Conservation (phyloP, 1,140 invertebrate genomes). For the Thaumatotibia leucotreta region DNA sequence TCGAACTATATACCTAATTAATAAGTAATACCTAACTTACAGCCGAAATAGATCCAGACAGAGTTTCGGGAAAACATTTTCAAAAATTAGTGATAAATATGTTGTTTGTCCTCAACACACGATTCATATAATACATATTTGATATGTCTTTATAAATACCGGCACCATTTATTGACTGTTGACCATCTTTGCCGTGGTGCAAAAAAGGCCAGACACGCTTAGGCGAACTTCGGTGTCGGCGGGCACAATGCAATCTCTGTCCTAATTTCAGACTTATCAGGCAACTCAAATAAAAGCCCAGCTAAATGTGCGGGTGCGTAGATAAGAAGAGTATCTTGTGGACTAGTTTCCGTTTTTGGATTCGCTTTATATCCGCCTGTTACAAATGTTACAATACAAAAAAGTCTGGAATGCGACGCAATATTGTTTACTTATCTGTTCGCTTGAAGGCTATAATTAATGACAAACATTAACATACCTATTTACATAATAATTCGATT, state of each 20-base stretch:
- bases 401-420: not conserved
- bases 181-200: conserved; percentile 9
- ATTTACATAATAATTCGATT: not conserved
- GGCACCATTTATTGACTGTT: not conserved
- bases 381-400: not conserved
- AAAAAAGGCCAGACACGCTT: conserved; percentile 27
- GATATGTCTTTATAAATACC: not conserved
- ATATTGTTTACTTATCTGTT: not conserved
- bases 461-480: not conserved
- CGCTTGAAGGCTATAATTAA: not conserved
- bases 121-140: not conserved
- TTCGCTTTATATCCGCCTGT: not conserved
- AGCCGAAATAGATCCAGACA: not conserved
- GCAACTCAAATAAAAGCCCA: conserved; percentile 49
- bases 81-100: not conserved
- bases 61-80: not conserved
- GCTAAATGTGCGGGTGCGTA: conserved; percentile 35
- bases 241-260: conserved; percentile 46
- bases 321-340: conserved; percentile 30
- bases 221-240: conserved; percentile 26
- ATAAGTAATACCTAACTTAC: too few species aligned
- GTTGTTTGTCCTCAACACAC: not conserved
- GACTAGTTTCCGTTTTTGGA: conserved; percentile 1
- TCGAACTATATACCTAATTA: too few species aligned
- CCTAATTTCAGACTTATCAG: conserved; percentile 57